These are phyloP conservation scores for Triplophysa rosa DNA, from an alignment of 2,113 vertebrate genomes.

Conservation along the genomic window DNA sequence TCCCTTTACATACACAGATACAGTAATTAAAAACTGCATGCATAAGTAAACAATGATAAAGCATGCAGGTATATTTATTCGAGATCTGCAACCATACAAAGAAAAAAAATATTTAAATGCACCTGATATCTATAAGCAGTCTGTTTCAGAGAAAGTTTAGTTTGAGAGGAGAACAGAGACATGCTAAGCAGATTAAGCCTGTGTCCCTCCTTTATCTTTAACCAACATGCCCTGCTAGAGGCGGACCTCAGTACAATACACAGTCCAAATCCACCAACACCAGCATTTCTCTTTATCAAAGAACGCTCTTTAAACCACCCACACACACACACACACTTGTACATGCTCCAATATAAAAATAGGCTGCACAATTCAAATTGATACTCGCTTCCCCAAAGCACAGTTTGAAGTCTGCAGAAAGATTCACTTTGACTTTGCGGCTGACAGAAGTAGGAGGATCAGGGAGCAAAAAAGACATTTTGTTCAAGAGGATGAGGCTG, in stretches of 20 bases:
- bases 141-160: not conserved
- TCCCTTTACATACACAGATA: not conserved
- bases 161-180: constrained; percentile 63
- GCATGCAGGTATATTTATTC: not conserved
- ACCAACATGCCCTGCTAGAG: constrained; percentile 79
- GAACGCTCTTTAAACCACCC: not conserved
- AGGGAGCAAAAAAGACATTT: constrained; percentile 2
- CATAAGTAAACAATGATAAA: constrained; percentile 10
- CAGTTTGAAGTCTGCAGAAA: constrained; percentile 2
- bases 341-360: constrained; percentile 21
- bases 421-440: constrained; percentile 29
- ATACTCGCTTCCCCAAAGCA: not conserved
- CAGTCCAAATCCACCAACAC: constrained; percentile 68
- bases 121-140: not conserved
- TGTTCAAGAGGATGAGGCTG: constrained; percentile 4
- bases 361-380: constrained; percentile 3
- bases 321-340: constrained; percentile 2
- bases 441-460: constrained; percentile 10
- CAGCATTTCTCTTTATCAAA: not conserved
- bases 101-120: not conserved
- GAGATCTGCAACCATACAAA: not conserved
- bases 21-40: not conserved
- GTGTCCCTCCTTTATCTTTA: constrained; percentile 76
- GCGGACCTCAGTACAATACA: constrained; percentile 75
- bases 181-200: constrained; percentile 79